Conservation (phyloP, 2,113 vertebrate species). For the Megaptera novaeangliae region DNA sequence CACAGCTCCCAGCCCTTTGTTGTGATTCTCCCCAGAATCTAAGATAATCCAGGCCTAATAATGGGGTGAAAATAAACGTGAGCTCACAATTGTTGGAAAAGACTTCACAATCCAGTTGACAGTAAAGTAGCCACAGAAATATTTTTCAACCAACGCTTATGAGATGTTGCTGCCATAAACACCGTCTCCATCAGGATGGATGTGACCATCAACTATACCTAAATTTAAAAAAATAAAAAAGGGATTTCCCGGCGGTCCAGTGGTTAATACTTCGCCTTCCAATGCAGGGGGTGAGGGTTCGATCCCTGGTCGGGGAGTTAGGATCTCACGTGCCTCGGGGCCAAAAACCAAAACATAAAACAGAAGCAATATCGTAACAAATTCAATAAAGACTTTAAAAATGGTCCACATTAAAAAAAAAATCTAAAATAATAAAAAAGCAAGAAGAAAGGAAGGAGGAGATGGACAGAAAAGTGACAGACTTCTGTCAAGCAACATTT, state of each 20-base stretch:
- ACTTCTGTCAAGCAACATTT: accelerated
- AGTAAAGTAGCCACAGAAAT: neutral
- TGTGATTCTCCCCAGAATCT: neutral
- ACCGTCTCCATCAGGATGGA: neutral
- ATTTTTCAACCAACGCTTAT: neutral
- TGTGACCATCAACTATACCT: neutral
- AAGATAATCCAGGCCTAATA: neutral
- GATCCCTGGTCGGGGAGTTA: neutral
- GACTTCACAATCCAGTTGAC: neutral
- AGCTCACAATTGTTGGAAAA: neutral
- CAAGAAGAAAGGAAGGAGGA: neutral
- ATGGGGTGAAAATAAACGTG: neutral
- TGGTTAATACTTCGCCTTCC: neutral
- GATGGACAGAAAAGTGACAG: too few species aligned
- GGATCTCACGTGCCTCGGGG: neutral
- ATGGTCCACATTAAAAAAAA: neutral
- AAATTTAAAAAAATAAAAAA: neutral
- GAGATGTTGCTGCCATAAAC: neutral
- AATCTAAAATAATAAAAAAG: neutral
- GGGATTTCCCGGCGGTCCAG: neutral
- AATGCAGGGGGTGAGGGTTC: neutral
- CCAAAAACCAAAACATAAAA: too few species aligned
- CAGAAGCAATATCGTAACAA: too few species aligned
- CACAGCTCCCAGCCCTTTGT: neutral
- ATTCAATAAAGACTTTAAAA: too few species aligned